phyloP scores from a whole-genome alignment of 2,797 vertebrate species.

The Melopsittacus undulatus region DNA sequence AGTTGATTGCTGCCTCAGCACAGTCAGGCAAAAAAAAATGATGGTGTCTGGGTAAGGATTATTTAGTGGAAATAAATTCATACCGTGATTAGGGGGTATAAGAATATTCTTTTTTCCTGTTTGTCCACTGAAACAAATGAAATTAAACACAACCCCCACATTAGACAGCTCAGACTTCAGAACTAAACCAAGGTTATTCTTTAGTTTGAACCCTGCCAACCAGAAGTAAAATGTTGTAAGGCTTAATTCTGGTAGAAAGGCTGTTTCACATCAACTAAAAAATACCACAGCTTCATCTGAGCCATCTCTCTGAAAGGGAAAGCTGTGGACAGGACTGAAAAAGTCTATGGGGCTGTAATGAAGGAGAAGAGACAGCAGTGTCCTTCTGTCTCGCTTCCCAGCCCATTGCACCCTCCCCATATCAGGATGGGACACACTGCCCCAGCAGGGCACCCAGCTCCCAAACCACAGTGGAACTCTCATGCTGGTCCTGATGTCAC shows the following conservation, averaged over 20 bases:
- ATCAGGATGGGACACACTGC: fast-evolving
- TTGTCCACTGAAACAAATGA: neutral
- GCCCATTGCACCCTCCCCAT: neutral
- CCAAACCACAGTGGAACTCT: neutral
- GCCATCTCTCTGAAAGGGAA: neutral
- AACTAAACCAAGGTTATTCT: neutral
- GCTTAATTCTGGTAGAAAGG: neutral
- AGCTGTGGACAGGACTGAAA: neutral
- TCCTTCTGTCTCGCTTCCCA: fast-evolving
- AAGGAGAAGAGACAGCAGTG: neutral
- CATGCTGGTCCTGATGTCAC: neutral
- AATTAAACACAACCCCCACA: neutral
- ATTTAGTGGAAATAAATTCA: neutral
- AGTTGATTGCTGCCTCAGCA: neutral
- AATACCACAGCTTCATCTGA: neutral
- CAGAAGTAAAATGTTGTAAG: neutral
- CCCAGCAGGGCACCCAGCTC: fast-evolving
- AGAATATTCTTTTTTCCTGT: neutral
- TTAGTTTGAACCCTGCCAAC: neutral
- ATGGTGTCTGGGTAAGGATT: neutral
- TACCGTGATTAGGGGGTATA: neutral
- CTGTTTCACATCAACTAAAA: neutral
- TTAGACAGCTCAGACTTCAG: neutral
- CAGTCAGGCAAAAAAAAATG: neutral
- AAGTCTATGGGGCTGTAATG: neutral